Conservation (phyloP, 2,797 vertebrate genomes). For the Florisuga fusca region DNA sequence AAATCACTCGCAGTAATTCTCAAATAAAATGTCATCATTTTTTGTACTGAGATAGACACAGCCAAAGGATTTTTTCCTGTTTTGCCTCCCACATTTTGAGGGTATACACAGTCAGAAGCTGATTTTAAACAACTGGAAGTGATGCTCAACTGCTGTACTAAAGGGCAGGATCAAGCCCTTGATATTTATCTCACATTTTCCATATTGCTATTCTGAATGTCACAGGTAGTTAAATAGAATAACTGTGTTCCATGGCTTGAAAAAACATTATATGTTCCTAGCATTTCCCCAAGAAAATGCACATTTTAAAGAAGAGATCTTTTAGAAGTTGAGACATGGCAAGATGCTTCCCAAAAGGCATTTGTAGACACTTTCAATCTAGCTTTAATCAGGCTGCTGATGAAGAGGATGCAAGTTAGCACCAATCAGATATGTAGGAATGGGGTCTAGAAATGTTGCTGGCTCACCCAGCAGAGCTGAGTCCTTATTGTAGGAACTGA, state of each 20-base stretch:
- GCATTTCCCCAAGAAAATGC: not conserved
- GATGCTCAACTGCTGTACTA: not conserved
- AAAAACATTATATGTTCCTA: not conserved
- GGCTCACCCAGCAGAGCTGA: not conserved
- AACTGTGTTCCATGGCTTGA: not conserved
- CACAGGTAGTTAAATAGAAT: not conserved
- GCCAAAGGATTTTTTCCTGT: not conserved
- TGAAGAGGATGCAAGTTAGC: not conserved
- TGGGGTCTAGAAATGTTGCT: not conserved
- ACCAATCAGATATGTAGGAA: rapidly evolving
- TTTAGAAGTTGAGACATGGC: not conserved
- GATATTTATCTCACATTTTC: slow-evolving; percentile 5
- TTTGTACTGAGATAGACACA: not conserved
- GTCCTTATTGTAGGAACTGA: not conserved
- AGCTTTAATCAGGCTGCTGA: not conserved
- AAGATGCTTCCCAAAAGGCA: not conserved
- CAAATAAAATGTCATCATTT: not conserved
- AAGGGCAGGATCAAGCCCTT: not conserved
- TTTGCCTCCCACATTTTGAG: not conserved
- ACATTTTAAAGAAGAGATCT: not conserved
- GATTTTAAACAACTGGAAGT: slow-evolving; percentile 4
- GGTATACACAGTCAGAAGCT: not conserved
- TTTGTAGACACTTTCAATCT: not conserved
- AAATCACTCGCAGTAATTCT: not conserved
- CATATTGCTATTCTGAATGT: not conserved